Evolutionary conservation across 2,888 invertebrate species (phyloP), one percentile per base, ranked within the genome.

Genomic region (Suillia variegata): DNA sequence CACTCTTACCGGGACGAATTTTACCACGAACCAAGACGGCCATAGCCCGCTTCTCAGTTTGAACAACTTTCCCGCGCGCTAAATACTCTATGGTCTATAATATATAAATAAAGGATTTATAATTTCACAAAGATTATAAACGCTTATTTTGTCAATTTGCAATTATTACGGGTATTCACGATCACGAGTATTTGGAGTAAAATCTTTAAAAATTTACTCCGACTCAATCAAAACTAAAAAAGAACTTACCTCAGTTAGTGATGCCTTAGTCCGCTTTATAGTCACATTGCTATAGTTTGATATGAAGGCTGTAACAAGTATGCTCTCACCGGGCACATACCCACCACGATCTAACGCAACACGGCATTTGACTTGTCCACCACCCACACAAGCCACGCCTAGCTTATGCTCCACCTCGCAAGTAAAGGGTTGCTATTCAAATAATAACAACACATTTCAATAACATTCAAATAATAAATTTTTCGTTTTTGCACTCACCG

Each of bases 241-340:
- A 6, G 18, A 8, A 34, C 51, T 66, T 62, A 80, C 81, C 77
- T 81, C 93, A 26, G 91, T 92, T 60, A 97, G 85, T 10, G 93
- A 91, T 0, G 95, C 95, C 78, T 91, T 88, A 6, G 95, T 94
- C 63, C 88, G 87, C 80, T 91, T 91, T 77, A 97, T 91, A 53
- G 91, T 91, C 60, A 93, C 90, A 76, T 90, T 88, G 75, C 94
- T 94, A 75, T 89, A 86, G 84, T 97, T 98, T 77, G 87, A 87
- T 54, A 97, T 88, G 63, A 88, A 89, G 17, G 96, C 96, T 62
- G 89, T 90, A 69, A 97, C 88, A 70, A 89, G 88, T 80, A 97
- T 91, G 76, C 91, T 93, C 83, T 97, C 96, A 2, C 96, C 97
- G 13, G 96, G 95, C 62, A 97, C 95, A 83, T 94, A 98, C 20